These are phyloP conservation scores for Homalodisca vitripennis DNA, from an alignment of 1,140 invertebrate genomes.

Conservation along the genomic window DNA sequence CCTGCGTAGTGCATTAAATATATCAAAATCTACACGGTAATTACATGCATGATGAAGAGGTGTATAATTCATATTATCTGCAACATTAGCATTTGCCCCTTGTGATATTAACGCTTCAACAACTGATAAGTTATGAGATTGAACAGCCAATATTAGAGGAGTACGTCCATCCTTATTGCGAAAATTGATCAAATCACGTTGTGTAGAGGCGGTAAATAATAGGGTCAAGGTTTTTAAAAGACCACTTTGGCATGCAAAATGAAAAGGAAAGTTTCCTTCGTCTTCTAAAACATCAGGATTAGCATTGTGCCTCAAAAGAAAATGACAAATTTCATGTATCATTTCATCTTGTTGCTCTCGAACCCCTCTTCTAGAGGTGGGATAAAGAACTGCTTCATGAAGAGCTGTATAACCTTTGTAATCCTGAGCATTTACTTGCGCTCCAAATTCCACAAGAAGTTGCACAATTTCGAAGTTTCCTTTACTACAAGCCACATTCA, in stretches of 20 bases:
- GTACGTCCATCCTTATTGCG: conserved; percentile 42
- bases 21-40: conserved; percentile 6
- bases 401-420: conserved; percentile 36
- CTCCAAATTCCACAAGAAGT: conserved; percentile 37
- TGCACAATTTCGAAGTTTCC: conserved; percentile 37
- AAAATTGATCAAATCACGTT: conserved; percentile 27
- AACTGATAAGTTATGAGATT: conserved; percentile 51
- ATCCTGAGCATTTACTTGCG: conserved; percentile 34
- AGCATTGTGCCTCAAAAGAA: conserved; percentile 30
- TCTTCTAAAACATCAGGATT: conserved; percentile 19
- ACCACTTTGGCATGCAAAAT: conserved; percentile 38
- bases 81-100: conserved; percentile 51
- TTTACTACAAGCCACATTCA: conserved; percentile 38
- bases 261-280: conserved; percentile 33
- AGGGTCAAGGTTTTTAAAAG: conserved; percentile 31
- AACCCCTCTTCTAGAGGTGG: background rate
- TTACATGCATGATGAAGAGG: conserved; percentile 46
- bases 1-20: conserved; percentile 25
- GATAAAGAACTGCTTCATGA: conserved; percentile 40
- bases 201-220: conserved; percentile 30
- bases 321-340: conserved; percentile 25
- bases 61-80: conserved; percentile 51
- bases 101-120: conserved; percentile 48
- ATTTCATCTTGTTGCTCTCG: background rate
- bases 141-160: conserved; percentile 52